Percentiles rank a stretch among this genome's conserved stretches.
phyloP scores from a whole-genome alignment of 2,113 vertebrate genomes.

The Sinocyclocheilus rhinocerous region DNA sequence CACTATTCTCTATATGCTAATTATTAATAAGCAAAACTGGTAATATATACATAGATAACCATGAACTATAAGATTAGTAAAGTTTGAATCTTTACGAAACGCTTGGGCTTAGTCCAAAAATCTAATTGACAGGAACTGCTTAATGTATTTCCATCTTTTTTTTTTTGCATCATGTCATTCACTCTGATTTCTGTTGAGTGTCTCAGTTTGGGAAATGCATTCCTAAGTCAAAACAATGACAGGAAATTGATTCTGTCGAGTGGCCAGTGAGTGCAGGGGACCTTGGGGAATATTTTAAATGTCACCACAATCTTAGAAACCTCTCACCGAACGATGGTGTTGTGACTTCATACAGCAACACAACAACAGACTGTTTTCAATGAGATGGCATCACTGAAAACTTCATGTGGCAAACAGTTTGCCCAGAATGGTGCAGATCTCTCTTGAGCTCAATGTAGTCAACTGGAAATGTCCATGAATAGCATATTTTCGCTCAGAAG shows the following conservation, averaged over 20 bases:
- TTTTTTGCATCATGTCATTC: slow-evolving; percentile 23
- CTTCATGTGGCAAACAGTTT: background rate
- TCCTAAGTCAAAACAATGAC: slow-evolving; percentile 51
- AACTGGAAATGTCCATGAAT: slow-evolving; percentile 15
- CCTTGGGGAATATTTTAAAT: slow-evolving; percentile 59
- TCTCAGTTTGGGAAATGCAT: slow-evolving; percentile 49
- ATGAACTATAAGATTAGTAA: background rate
- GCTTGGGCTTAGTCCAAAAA: background rate
- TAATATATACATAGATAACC: background rate
- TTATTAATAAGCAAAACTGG: background rate
- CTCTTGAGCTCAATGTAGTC: background rate
- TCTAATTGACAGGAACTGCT: slow-evolving; percentile 53
- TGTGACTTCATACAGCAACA: background rate
- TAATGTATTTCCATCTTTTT: slow-evolving; percentile 39
- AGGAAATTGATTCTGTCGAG: slow-evolving; percentile 57
- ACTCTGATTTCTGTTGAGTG: slow-evolving; percentile 42
- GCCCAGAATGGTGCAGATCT: background rate
- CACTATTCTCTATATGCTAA: background rate
- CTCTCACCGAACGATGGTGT: background rate
- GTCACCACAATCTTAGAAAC: slow-evolving; percentile 59
- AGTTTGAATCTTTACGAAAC: background rate
- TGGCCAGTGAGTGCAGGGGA: slow-evolving; percentile 43
- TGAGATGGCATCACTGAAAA: background rate
- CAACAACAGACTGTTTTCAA: too few species aligned
- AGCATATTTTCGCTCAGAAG: slow-evolving; percentile 19